phyloP scores from a whole-genome alignment of 2,113 vertebrate genomes.

The Paratilapia polleni region DNA sequence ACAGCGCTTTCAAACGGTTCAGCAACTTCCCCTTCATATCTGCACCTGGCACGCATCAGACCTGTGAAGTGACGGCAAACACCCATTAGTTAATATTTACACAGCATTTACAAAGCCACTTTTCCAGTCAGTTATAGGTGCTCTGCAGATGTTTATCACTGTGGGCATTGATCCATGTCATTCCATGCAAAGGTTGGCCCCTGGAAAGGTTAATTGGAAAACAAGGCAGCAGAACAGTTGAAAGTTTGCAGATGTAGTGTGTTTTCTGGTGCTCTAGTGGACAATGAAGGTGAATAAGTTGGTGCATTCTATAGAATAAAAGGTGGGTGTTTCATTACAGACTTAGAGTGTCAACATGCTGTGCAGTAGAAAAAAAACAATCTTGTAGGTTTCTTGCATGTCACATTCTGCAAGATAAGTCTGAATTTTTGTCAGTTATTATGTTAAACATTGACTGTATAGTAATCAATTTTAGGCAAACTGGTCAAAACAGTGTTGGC shows the following conservation, averaged over 20 bases:
- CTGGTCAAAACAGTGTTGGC: neutral
- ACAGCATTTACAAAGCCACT: conserved; percentile 67
- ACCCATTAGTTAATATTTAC: conserved; percentile 70
- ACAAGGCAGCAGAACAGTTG: conserved; percentile 52
- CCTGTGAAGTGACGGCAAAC: conserved; percentile 64
- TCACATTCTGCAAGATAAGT: neutral
- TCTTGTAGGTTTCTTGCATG: neutral
- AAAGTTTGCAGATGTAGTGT: conserved; percentile 38
- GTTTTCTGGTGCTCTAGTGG: conserved; percentile 26
- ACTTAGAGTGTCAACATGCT: neutral
- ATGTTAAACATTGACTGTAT: neutral
- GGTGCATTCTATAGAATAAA: neutral
- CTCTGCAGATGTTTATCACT: conserved; percentile 67
- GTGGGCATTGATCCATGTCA: conserved; percentile 73
- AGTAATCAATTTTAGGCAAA: neutral
- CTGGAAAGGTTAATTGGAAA: conserved; percentile 78
- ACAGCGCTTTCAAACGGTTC: conserved; percentile 45
- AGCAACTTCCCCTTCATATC: conserved; percentile 46
- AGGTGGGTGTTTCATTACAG: neutral
- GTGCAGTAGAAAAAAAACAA: neutral
- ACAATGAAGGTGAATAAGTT: neutral
- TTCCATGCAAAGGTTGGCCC: conserved; percentile 69
- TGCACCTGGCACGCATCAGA: conserved; percentile 58
- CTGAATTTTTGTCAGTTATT: neutral
- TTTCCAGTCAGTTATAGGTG: conserved; percentile 59